phyloP scores from a whole-genome alignment of 2,797 vertebrate species.

The Aeoliscus strigatus region DNA sequence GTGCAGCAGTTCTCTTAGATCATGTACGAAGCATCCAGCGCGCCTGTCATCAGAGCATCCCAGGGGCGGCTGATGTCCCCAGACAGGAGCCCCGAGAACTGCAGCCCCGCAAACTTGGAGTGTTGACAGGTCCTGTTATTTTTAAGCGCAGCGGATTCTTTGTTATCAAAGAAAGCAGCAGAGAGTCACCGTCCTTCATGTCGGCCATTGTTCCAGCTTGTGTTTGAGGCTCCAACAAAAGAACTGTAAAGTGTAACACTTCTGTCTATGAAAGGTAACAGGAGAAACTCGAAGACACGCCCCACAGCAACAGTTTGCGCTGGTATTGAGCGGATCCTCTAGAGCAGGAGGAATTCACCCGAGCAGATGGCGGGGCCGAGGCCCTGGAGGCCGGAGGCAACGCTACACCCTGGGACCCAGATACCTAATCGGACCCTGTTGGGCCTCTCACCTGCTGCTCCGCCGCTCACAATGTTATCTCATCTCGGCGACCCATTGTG shows the following conservation, averaged over 20 bases:
- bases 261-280: constrained; percentile 55
- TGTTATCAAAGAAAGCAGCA: too few relatives aligned
- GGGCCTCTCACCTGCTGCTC: constrained; percentile 79
- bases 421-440: constrained; percentile 75
- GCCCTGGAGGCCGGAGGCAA: constrained; percentile 72
- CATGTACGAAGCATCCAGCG: constrained; percentile 60
- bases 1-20: constrained; percentile 28
- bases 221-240: constrained; percentile 38
- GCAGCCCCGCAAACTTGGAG: too few relatives aligned
- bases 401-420: constrained; percentile 81
- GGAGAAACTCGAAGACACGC: constrained; percentile 63
- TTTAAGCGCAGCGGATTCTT: too few relatives aligned
- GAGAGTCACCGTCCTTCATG: too few relatives aligned
- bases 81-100: constrained; percentile 4
- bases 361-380: constrained; percentile 76
- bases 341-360: constrained; percentile 62
- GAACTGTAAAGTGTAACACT: constrained; percentile 50
- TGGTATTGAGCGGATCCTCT: constrained; percentile 32
- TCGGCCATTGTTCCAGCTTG: constrained; percentile 18
- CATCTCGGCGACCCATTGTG: constrained; percentile 77
- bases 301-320: constrained; percentile 66
- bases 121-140: too few relatives aligned
- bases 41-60: constrained; percentile 52
- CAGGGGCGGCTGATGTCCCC: constrained; percentile 48
- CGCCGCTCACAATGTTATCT: constrained; percentile 75